These are phyloP conservation scores for Balearica regulorum DNA, from an alignment of 2,797 vertebrate species.

Conservation along the genomic window DNA sequence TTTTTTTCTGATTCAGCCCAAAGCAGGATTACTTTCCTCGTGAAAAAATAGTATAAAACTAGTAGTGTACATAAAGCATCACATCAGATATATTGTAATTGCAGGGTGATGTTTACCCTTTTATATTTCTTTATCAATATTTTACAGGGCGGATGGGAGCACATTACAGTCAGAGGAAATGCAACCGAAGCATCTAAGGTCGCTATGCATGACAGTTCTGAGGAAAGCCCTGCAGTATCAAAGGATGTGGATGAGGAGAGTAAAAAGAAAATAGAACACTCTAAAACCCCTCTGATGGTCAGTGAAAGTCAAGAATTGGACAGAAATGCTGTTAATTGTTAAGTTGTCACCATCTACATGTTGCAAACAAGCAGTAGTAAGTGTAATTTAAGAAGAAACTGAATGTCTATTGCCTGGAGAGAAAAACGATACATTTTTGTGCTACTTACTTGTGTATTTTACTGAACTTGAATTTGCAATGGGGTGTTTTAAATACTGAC, in stretches of 20 bases:
- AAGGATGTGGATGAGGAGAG: background rate
- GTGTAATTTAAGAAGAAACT: background rate
- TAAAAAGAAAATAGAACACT: slow-evolving; percentile 35
- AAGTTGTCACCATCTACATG: background rate
- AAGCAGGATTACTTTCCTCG: background rate
- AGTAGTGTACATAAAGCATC: background rate
- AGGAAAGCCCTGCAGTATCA: background rate
- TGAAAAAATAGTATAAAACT: background rate
- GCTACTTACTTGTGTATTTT: background rate
- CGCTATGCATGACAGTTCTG: background rate
- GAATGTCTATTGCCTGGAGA: background rate
- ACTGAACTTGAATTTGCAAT: slow-evolving; percentile 19
- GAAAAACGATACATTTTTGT: background rate
- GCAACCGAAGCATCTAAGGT: slow-evolving; percentile 73
- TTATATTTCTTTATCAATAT: background rate
- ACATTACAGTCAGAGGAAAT: slow-evolving; percentile 89
- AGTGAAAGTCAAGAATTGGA: slow-evolving; percentile 63
- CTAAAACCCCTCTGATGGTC: slow-evolving; percentile 26
- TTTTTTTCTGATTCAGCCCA: background rate
- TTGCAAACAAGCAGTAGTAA: background rate
- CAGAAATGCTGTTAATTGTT: slow-evolving; percentile 65
- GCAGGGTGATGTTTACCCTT: background rate
- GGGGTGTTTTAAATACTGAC: slow-evolving; percentile 17
- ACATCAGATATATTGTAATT: background rate
- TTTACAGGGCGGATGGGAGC: slow-evolving; percentile 93